These are phyloP conservation scores for Eriocheir sinensis DNA, from an alignment of 1,140 invertebrate species.

Conservation along the genomic window DNA sequence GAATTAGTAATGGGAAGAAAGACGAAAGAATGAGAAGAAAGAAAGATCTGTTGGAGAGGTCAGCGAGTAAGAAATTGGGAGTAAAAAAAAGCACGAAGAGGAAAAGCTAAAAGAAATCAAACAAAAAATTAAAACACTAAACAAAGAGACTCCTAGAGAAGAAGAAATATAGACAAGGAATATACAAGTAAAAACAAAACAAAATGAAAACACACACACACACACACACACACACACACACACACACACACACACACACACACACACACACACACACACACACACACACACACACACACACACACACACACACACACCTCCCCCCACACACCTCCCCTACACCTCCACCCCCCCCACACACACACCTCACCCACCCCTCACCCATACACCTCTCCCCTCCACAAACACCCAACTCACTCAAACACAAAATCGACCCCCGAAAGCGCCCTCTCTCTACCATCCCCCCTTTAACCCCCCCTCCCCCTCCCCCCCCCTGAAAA, in stretches of 20 bases:
- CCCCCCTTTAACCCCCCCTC: too few relatives aligned
- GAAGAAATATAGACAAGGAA: slow-evolving; percentile 16
- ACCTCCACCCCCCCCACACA: too few relatives aligned
- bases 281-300: slow-evolving; percentile 39
- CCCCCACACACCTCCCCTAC: too few relatives aligned
- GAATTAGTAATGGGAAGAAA: not conserved
- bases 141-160: not conserved
- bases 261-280: slow-evolving; percentile 39
- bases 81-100: not conserved
- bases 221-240: slow-evolving; percentile 39
- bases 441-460: not conserved
- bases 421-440: not conserved
- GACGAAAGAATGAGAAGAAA: not conserved
- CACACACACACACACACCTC: slow-evolving; percentile 36
- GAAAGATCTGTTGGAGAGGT: not conserved
- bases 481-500: too few relatives aligned
- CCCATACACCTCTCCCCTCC: not conserved
- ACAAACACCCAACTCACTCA: not conserved
- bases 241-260: slow-evolving; percentile 39
- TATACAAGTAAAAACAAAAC: not conserved
- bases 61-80: not conserved
- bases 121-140: not conserved
- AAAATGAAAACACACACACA: too few relatives aligned
- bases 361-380: too few relatives aligned
- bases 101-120: not conserved